Evolutionary conservation across 2,113 vertebrate species (phyloP).

Genomic region (Plectropomus leopardus): DNA sequence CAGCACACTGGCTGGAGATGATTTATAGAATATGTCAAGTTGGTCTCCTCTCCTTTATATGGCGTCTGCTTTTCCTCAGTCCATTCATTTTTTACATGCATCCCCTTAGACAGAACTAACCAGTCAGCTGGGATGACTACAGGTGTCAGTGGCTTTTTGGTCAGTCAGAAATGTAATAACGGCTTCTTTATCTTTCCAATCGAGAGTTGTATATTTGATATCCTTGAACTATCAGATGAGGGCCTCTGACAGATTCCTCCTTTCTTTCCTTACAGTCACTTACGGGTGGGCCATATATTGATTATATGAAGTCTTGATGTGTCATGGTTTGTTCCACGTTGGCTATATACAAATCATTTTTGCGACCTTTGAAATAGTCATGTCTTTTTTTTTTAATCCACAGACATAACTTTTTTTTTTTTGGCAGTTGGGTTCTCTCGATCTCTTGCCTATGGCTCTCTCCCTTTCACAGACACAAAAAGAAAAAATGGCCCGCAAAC

Average conservation of each 20-base stretch:
- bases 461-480: too few species aligned
- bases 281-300: too few species aligned
- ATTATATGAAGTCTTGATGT: too few species aligned
- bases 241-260: not conserved
- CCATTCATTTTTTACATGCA: not conserved
- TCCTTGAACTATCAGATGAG: not conserved
- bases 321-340: too few species aligned
- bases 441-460: too few species aligned
- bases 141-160: slow-evolving; percentile 11
- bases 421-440: too few species aligned
- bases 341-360: too few species aligned
- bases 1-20: slow-evolving; percentile 6
- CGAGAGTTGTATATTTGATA: slow-evolving; percentile 11
- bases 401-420: too few species aligned
- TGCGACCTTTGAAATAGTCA: too few species aligned
- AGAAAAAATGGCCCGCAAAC: too few species aligned
- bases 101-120: not conserved
- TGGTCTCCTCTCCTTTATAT: not conserved
- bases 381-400: too few species aligned
- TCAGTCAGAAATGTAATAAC: not conserved
- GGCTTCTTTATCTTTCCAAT: not conserved
- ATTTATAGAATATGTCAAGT: slow-evolving; percentile 4
- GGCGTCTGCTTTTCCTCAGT: slow-evolving; percentile 10
- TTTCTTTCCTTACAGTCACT: not conserved
- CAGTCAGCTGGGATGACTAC: not conserved